These are phyloP conservation scores for Gryllus longicercus DNA, from an alignment of 2,888 invertebrate genomes.

Conservation along the genomic window DNA sequence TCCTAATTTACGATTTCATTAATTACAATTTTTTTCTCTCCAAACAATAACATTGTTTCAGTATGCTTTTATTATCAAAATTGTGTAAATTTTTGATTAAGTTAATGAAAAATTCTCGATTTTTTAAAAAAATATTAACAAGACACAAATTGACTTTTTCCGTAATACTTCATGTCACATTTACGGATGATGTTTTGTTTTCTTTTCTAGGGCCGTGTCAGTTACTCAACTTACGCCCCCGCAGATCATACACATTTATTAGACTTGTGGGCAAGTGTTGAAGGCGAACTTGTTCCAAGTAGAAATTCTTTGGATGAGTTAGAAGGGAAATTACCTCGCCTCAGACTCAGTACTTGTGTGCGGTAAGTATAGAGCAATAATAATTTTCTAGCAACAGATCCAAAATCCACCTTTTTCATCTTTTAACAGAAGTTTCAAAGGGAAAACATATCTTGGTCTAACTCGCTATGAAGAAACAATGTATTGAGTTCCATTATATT, in stretches of 20 bases:
- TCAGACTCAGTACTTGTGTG: conserved; percentile 62
- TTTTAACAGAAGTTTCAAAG: too few relatives aligned
- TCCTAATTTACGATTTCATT: too few relatives aligned
- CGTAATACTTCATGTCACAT: background rate
- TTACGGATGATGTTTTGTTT: background rate
- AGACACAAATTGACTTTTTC: background rate
- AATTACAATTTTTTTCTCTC: too few relatives aligned
- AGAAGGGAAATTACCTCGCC: conserved; percentile 61
- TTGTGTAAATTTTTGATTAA: too few relatives aligned
- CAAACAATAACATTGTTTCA: too few relatives aligned
- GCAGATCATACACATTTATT: conserved; percentile 56
- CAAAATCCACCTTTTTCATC: too few relatives aligned
- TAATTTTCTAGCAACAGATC: background rate
- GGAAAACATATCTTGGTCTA: too few relatives aligned
- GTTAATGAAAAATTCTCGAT: too few relatives aligned
- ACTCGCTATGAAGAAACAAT: too few relatives aligned
- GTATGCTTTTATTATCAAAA: too few relatives aligned
- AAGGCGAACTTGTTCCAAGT: conserved; percentile 61
- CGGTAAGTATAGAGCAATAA: conserved; percentile 46
- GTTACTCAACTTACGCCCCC: conserved; percentile 61
- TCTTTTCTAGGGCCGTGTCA: conserved; percentile 55
- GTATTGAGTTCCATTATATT: too few relatives aligned
- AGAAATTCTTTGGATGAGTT: conserved; percentile 61
- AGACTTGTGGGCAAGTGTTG: conserved; percentile 61
- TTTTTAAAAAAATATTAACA: too few relatives aligned